phyloP scores from a whole-genome alignment of 2,113 vertebrate genomes.

The Scopus umbretta region DNA sequence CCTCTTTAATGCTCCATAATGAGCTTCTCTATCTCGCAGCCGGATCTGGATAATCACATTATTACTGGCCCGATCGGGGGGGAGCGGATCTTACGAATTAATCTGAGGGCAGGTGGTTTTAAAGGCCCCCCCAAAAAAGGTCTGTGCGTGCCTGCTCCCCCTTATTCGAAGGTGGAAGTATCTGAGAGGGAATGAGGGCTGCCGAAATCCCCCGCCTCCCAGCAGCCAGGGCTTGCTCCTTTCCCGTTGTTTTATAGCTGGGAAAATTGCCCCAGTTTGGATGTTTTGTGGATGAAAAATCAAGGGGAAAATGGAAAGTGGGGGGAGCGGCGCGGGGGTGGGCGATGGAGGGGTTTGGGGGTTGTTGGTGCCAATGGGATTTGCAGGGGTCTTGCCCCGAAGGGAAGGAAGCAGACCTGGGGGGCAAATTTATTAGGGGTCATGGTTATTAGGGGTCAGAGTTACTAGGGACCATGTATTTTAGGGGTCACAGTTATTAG shows the following conservation, averaged over 20 bases:
- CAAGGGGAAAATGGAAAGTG: background rate
- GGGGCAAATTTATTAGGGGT: background rate
- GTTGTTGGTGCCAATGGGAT: background rate
- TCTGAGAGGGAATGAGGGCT: background rate
- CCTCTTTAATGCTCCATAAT: background rate
- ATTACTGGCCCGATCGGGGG: background rate
- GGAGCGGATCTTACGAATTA: background rate
- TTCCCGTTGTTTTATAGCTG: background rate
- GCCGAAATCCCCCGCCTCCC: background rate
- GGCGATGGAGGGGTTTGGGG: too few relatives aligned
- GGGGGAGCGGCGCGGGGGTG: accelerated
- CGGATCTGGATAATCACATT: background rate
- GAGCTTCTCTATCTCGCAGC: background rate
- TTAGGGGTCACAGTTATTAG: too few relatives aligned
- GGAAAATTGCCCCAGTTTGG: background rate
- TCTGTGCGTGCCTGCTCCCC: background rate
- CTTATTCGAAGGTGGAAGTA: background rate
- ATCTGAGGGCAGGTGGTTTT: background rate
- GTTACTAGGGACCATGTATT: background rate
- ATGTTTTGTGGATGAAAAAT: background rate
- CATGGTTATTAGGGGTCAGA: background rate
- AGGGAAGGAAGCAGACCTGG: background rate
- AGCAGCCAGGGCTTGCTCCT: background rate
- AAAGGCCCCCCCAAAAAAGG: background rate
- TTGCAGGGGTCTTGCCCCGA: background rate